Base-by-base conservation (phyloP, 2,888 invertebrate genomes). In the Phaedon cochleariae region DNA sequence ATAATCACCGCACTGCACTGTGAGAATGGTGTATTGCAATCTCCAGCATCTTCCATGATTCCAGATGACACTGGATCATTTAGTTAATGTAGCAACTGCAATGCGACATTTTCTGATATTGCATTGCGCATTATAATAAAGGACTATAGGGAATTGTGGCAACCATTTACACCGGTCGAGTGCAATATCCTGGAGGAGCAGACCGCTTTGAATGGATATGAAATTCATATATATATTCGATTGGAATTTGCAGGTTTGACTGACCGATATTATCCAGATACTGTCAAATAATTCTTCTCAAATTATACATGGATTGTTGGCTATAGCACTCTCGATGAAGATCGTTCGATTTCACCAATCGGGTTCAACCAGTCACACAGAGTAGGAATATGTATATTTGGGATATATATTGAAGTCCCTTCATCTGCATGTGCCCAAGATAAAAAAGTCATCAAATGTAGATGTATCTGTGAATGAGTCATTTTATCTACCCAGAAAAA, bases 41-140 rank as follows among this genome's bases (percentile, higher is more conserved):
- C 31, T 20, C 31, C 22, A 20, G 52, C 15, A 10, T 52, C 49
- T 59, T 48, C 18, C 58, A 20, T n/a, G n/a, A 21, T 51, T 26
- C 59, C 62, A 48, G 65, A 59, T 59, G 59, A 70, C 48, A 59
- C 54, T 60, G 60, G 58, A 64, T 67, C 62, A 69, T 57, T 63
- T 59, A 52, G 61, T 52, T 67, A 65, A 70, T 52, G 57, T 59
- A 48, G 22, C 53, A 59, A 68, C 73, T 73, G 74, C 73, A 74
- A 45, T 74, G 73, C 74, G 69, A 67, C 72, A 71, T 67, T 67
- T 70, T 61, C 71, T 71, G 62, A 72, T 70, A 72, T 72, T 70
- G 67, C 67, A 68, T 59, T 41, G 15, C 41, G 41, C 15, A 41
- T 41, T 15, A 41, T 41, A 41, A n/a, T n/a, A n/a, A n/a, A 41